Conservation (phyloP, 2,888 invertebrate genomes). For the Ceramica pisi region DNA sequence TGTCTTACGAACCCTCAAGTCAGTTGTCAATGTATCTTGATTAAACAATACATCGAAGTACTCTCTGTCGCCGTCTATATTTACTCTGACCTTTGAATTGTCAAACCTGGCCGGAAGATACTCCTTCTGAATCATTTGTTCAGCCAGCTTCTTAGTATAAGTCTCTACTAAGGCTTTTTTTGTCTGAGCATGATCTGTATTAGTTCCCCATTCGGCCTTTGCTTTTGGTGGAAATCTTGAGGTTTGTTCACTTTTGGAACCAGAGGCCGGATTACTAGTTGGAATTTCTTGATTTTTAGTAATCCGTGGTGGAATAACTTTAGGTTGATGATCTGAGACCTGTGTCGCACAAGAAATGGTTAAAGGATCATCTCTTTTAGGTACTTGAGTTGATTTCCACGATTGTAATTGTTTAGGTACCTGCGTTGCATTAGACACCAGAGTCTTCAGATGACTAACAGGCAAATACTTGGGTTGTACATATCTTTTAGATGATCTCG, state of each 20-base stretch:
- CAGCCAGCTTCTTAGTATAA: slow-evolving; percentile 73
- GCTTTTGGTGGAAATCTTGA: slow-evolving; percentile 33
- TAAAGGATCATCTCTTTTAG: slow-evolving; percentile 22
- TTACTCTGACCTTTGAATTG: slow-evolving; percentile 77
- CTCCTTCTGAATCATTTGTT: slow-evolving; percentile 63
- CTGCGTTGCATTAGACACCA: slow-evolving; percentile 35
- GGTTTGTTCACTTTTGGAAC: slow-evolving; percentile 46
- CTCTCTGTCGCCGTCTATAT: slow-evolving; percentile 80
- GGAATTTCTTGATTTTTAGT: slow-evolving; percentile 32
- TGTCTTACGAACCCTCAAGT: slow-evolving; percentile 74
- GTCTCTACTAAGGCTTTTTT: slow-evolving; percentile 79
- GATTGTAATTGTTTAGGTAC: slow-evolving; percentile 10
- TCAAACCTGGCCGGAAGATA: slow-evolving; percentile 60
- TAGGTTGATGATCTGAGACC: slow-evolving; percentile 15
- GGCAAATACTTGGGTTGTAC: background rate
- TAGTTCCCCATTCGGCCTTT: slow-evolving; percentile 62
- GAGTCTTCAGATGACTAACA: background rate
- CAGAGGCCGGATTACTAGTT: slow-evolving; percentile 5
- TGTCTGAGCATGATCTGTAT: slow-evolving; percentile 71
- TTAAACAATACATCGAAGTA: slow-evolving; percentile 77
- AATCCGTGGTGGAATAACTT: slow-evolving; percentile 1
- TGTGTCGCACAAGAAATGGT: slow-evolving; percentile 35
- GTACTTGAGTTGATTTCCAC: slow-evolving; percentile 32
- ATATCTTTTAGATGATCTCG: slow-evolving; percentile 1
- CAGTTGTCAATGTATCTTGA: slow-evolving; percentile 72